phyloP scores from a whole-genome alignment of 2,888 invertebrate species.

The Hypselothyrea guttata region DNA sequence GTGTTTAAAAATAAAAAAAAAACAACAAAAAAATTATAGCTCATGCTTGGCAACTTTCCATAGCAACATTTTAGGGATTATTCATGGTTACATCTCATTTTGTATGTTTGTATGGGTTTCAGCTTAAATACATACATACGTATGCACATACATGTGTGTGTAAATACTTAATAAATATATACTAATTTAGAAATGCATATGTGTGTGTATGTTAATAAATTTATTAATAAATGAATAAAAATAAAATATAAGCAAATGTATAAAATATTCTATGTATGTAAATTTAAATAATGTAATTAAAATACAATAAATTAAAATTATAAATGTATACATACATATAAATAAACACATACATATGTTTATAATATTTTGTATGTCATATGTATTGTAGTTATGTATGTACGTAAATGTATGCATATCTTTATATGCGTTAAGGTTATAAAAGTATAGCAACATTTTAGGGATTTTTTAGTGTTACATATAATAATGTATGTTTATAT shows the following conservation, averaged over 20 bases:
- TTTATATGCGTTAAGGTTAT: background rate
- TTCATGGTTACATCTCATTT: too few relatives aligned
- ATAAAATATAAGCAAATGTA: background rate
- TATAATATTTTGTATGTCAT: background rate
- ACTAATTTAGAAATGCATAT: too few relatives aligned
- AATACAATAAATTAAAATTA: background rate
- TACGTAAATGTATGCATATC: background rate
- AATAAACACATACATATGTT: too few relatives aligned
- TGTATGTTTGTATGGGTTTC: too few relatives aligned
- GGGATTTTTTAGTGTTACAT: too few relatives aligned
- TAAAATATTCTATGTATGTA: background rate
- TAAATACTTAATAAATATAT: background rate
- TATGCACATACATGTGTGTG: background rate
- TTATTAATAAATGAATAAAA: too few relatives aligned
- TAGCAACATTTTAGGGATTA: slow-evolving; percentile 22
- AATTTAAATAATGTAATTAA: too few relatives aligned
- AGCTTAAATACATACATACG: background rate
- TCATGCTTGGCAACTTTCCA: slow-evolving; percentile 1
- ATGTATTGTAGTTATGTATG: background rate
- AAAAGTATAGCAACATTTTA: too few relatives aligned
- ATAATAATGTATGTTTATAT: too few relatives aligned
- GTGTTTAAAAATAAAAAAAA: too few relatives aligned
- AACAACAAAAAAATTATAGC: too few relatives aligned
- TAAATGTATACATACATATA: background rate
- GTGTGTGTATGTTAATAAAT: too few relatives aligned